Conservation (phyloP, 2,113 vertebrate species). For the Tragelaphus scriptus region DNA sequence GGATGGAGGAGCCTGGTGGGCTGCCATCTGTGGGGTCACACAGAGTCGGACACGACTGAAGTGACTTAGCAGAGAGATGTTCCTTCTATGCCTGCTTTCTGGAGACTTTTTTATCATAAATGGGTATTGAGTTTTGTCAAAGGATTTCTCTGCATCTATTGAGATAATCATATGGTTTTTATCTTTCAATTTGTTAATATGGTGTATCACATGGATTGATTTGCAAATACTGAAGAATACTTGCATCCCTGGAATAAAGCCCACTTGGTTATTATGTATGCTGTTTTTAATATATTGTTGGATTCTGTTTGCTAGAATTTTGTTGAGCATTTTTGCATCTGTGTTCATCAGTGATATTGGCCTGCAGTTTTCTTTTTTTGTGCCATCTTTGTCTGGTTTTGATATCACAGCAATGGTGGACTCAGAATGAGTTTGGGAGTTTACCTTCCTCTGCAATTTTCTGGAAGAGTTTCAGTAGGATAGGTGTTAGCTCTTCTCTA, state of each 20-base stretch:
- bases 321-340: neutral
- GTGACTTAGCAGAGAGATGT: neutral
- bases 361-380: neutral
- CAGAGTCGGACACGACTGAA: no score
- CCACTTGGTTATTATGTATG: neutral
- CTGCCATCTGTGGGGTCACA: no score
- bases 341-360: neutral
- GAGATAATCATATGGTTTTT: neutral
- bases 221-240: neutral
- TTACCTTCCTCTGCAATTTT: neutral
- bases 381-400: neutral
- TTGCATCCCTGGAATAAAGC: neutral
- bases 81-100: neutral
- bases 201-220: neutral
- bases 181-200: neutral
- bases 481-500: neutral
- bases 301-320: neutral
- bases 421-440: neutral
- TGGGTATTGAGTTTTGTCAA: neutral
- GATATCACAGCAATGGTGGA: rapidly evolving
- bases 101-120: neutral
- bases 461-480: neutral
- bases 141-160: neutral
- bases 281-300: neutral
- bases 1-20: no score